Base-by-base conservation (phyloP, 1,140 invertebrate genomes). In the Onthophagus taurus region DNA sequence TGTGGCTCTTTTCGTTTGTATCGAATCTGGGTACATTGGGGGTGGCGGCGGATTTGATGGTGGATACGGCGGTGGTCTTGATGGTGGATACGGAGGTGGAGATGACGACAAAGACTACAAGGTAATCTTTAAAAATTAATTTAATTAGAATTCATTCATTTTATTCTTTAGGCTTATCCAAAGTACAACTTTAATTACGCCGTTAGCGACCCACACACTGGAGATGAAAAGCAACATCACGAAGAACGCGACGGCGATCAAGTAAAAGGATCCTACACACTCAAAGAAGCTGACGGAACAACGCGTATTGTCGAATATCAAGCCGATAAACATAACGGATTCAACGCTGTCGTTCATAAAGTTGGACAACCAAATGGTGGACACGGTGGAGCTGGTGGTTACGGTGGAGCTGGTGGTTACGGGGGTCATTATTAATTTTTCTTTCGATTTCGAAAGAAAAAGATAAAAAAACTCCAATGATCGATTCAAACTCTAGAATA, bases 351-450 rank as follows among this genome's bases (percentile, higher is more conserved):
- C n/a, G n/a, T n/a, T n/a, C n/a, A n/a, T n/a, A n/a, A n/a, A n/a
- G n/a, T n/a, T n/a, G 35, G 18, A 21, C 24, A 36, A 19, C 44
- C 35, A 16, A 41, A 43, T 4, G 51, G 39, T 20, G 50, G 39
- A 18, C 49, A 45, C 24, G 45, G 39, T 31, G 42, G 42, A 11
- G 46, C 37, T 18, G 45, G 44, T 24, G 41, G 31, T 13, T 33
- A 18, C 7, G 38, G 41, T 7, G 46, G 37, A n/a, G 45, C 39
- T 13, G 47, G 45, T 12, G 48, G 47, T 4, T 49, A 53, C 29
- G 51, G 48, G n/a, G 50, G 50, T 8, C 47, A 55, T 26, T 47
- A 51, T 21, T 53, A 47, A 24, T 35, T 35, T 14, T 23, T 20
- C 13, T n/a, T n/a, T n/a, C n/a, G n/a, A n/a, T n/a, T n/a, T n/a